Conservation (phyloP, 2,113 vertebrate species). For the Hemiprocne comata region DNA sequence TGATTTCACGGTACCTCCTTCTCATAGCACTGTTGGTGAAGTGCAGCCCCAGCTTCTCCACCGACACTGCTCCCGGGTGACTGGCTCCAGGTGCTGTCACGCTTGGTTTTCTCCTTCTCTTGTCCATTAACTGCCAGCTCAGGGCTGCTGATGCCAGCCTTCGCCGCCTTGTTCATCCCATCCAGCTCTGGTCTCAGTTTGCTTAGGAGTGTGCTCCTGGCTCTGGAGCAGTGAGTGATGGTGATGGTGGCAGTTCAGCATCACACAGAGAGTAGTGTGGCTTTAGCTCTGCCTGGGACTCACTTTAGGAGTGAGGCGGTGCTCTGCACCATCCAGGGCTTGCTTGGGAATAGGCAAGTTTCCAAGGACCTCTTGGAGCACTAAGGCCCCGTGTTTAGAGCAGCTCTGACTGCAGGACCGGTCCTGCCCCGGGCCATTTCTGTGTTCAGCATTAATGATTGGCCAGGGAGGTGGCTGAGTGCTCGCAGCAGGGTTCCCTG, state of each 20-base stretch:
- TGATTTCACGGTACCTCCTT: conserved; percentile 6
- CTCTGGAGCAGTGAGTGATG: not conserved
- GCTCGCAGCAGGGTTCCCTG: rapidly evolving
- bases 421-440: not conserved
- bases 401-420: not conserved
- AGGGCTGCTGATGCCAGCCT: not conserved
- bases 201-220: not conserved
- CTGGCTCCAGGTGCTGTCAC: not conserved
- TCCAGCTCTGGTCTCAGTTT: not conserved
- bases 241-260: no score
- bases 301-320: rapidly evolving
- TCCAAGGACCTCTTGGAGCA: not conserved
- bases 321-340: no score
- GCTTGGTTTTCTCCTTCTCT: not conserved
- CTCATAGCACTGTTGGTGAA: not conserved
- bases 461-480: not conserved
- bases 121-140: not conserved
- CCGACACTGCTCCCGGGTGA: not conserved
- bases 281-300: not conserved
- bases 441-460: not conserved
- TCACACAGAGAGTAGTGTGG: not conserved
- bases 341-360: rapidly evolving
- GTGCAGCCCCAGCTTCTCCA: not conserved
- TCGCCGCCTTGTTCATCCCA: rapidly evolving
- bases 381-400: not conserved